Evolutionary conservation across 2,797 vertebrate species (phyloP).

Genomic region (Ctenopoma multispine): DNA sequence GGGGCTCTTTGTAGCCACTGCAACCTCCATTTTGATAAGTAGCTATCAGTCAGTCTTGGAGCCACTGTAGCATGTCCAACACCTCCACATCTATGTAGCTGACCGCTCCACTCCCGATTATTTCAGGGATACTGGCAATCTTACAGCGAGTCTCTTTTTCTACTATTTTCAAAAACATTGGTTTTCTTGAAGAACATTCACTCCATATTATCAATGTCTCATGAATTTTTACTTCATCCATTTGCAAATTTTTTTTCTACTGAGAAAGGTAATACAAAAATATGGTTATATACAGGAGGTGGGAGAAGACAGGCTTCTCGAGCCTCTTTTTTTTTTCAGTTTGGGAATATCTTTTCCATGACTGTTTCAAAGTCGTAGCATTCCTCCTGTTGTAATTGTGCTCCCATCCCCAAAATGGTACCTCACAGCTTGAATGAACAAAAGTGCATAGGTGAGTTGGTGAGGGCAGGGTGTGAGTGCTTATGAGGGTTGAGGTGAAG

Average conservation of each 20-base stretch:
- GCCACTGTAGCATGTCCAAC: conserved; percentile 53
- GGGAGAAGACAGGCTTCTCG: conserved; percentile 74
- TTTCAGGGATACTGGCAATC: conserved; percentile 71
- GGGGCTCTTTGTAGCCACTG: conserved; percentile 44
- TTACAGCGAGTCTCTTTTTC: conserved; percentile 62
- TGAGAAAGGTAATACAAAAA: conserved; percentile 83
- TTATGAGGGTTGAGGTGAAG: conserved; percentile 65
- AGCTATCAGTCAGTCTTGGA: conserved; percentile 61
- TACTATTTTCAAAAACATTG: conserved; percentile 68
- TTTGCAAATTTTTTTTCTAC: conserved; percentile 70
- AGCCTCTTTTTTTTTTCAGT: conserved; percentile 77
- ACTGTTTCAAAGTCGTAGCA: conserved; percentile 68
- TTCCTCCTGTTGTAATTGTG: conserved; percentile 80
- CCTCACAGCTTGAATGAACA: conserved; percentile 88
- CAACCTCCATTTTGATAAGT: conserved; percentile 56
- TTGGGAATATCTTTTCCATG: conserved; percentile 75
- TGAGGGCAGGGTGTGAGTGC: conserved; percentile 79
- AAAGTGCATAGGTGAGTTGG: conserved; percentile 89
- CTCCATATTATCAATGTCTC: conserved; percentile 69
- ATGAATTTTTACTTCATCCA: conserved; percentile 82
- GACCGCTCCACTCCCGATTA: conserved; percentile 56
- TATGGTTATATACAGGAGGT: conserved; percentile 83
- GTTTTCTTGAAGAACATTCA: conserved; percentile 79
- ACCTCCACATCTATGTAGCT: conserved; percentile 47
- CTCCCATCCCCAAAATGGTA: conserved; percentile 82